Evolutionary conservation across 1,140 invertebrate species (phyloP).

Genomic region (Steinernema feltiae): DNA sequence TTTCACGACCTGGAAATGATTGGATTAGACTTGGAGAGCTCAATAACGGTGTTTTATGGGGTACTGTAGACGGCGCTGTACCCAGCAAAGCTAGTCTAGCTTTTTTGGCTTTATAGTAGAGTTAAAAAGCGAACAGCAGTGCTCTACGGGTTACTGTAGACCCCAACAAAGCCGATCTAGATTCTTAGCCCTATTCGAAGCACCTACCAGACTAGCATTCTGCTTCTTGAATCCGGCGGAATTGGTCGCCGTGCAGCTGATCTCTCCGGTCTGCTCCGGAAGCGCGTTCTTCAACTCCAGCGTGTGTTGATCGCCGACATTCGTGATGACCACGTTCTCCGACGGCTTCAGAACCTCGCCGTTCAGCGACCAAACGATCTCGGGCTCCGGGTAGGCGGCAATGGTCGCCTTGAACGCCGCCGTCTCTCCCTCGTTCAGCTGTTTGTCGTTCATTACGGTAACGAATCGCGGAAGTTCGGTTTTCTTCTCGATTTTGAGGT

Average conservation of each 20-base stretch:
- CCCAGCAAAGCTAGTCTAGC: too few species aligned
- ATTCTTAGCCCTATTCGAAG: too few species aligned
- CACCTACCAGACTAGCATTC: constrained; percentile 43
- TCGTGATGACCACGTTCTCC: constrained; percentile 45
- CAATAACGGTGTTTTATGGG: too few species aligned
- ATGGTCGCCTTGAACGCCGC: constrained; percentile 75
- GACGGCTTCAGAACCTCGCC: constrained; percentile 46
- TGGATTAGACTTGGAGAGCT: too few species aligned
- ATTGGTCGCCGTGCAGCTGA: constrained; percentile 59
- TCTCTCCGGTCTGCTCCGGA: constrained; percentile 60
- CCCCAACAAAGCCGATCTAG: too few species aligned
- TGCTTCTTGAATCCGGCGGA: constrained; percentile 58
- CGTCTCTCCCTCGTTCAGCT: constrained; percentile 71
- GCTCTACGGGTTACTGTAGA: too few species aligned
- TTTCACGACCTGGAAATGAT: constrained; percentile 42
- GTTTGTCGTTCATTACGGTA: constrained; percentile 71
- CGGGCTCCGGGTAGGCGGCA: constrained; percentile 69
- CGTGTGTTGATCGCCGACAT: constrained; percentile 45
- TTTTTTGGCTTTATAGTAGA: too few species aligned
- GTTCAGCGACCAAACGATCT: constrained; percentile 58
- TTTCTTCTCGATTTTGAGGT: constrained; percentile 66
- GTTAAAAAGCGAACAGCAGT: too few species aligned
- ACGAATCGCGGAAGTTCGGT: constrained; percentile 72
- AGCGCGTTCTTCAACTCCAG: constrained; percentile 59
- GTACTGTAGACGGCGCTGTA: too few species aligned